Percentiles rank a stretch among this genome's conserved stretches.
Conservation (phyloP, 2,888 invertebrate genomes). For the Lepidocyrtoides sp. region DNA sequence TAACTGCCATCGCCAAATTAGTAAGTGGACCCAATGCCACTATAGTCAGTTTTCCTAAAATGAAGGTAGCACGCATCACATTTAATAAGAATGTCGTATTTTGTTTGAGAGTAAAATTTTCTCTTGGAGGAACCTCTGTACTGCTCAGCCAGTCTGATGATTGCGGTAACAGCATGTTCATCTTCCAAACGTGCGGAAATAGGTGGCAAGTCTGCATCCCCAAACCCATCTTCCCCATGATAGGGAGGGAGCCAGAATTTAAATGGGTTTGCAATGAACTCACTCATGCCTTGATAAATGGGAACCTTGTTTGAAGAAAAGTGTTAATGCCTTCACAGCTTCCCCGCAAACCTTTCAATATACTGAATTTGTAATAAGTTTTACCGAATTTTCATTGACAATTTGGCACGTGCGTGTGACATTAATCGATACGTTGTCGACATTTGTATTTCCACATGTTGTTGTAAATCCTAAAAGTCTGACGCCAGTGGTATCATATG, state of each 20-base stretch:
- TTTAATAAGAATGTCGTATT: no score
- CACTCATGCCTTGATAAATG: slow-evolving; percentile 52
- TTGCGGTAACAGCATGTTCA: slow-evolving; percentile 84
- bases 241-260: no score
- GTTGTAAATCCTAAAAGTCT: slow-evolving; percentile 91
- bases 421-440: slow-evolving; percentile 91
- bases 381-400: no score
- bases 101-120: no score
- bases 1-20: slow-evolving; percentile 92
- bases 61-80: no score
- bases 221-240: slow-evolving; percentile 86
- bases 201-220: slow-evolving; percentile 85
- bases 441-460: slow-evolving; percentile 91
- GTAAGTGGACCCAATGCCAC: slow-evolving; percentile 90
- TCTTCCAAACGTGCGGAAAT: slow-evolving; percentile 72
- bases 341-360: no score
- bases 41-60: slow-evolving; percentile 84
- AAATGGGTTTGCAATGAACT: slow-evolving; percentile 85
- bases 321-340: no score
- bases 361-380: no score
- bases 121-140: no score
- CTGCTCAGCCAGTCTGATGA: slow-evolving; percentile 83
- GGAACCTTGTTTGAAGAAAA: slow-evolving; percentile 69
- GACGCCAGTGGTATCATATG: slow-evolving; percentile 86
- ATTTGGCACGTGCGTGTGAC: no score